Evolutionary conservation across 2,113 vertebrate genomes (phyloP).

Genomic region (Pheucticus melanocephalus): DNA sequence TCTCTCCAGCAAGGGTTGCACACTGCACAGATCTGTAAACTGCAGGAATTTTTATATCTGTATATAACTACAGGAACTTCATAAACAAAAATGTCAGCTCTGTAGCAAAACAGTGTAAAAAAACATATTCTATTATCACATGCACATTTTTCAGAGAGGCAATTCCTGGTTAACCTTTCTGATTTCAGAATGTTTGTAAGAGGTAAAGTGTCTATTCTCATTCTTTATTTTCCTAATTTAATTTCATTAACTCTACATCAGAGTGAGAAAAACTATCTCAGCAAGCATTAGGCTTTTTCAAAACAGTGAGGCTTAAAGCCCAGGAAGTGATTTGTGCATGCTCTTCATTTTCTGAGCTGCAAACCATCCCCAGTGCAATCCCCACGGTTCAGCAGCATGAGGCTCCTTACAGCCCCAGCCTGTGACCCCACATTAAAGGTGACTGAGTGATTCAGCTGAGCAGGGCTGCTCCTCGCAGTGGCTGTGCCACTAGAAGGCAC

Average conservation of each 20-base stretch:
- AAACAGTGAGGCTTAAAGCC: background rate
- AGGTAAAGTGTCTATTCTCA: background rate
- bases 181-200: background rate
- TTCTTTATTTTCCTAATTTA: background rate
- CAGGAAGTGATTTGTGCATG: background rate
- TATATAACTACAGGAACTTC: background rate
- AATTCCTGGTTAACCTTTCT: background rate
- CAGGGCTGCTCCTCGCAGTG: background rate
- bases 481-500: slow-evolving; percentile 61
- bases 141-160: background rate
- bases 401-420: background rate
- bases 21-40: background rate
- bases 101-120: background rate
- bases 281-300: background rate
- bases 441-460: background rate
- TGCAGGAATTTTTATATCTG: background rate
- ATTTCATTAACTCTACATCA: background rate
- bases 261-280: background rate
- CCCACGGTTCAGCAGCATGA: background rate
- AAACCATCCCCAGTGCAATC: background rate
- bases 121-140: background rate
- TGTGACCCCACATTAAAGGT: background rate
- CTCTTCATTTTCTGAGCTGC: background rate
- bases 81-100: background rate
- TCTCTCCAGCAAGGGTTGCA: background rate